A percentile compares a stretch with the other conserved stretches of the same genome.
These are phyloP conservation scores for Abramis brama DNA, from an alignment of 2,113 vertebrate species.

Conservation along the genomic window DNA sequence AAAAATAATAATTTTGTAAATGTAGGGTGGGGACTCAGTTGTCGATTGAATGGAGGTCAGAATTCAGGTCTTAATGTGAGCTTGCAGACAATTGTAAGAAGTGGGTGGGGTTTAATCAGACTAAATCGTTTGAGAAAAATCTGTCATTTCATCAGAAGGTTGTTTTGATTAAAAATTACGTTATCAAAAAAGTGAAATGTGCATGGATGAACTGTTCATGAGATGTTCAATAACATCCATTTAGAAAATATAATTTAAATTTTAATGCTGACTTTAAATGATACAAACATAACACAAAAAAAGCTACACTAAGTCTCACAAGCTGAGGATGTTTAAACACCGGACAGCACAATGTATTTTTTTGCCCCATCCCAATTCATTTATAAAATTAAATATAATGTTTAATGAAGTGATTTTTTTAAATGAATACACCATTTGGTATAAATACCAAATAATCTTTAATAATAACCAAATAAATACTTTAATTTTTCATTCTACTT, in stretches of 20 bases:
- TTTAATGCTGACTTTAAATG: background rate
- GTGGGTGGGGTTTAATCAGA: background rate
- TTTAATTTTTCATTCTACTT: background rate
- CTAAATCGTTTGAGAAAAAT: background rate
- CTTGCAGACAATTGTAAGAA: background rate
- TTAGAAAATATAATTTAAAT: background rate
- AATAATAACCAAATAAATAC: no score
- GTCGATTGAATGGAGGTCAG: background rate
- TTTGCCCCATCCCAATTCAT: background rate
- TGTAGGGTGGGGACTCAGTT: background rate
- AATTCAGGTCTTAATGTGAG: background rate
- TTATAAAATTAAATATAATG: background rate
- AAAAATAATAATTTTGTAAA: background rate
- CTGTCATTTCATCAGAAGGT: background rate
- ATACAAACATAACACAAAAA: background rate
- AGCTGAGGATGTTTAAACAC: background rate
- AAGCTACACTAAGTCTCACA: background rate
- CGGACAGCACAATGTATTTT: background rate
- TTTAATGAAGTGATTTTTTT: background rate
- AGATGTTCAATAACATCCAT: no score
- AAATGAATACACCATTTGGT: background rate
- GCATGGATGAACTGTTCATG: no score
- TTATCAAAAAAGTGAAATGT: background rate
- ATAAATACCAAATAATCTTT: no score
- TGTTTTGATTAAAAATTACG: background rate